phyloP scores from a whole-genome alignment of 1,140 invertebrate genomes.

The Drosophila tani region DNA sequence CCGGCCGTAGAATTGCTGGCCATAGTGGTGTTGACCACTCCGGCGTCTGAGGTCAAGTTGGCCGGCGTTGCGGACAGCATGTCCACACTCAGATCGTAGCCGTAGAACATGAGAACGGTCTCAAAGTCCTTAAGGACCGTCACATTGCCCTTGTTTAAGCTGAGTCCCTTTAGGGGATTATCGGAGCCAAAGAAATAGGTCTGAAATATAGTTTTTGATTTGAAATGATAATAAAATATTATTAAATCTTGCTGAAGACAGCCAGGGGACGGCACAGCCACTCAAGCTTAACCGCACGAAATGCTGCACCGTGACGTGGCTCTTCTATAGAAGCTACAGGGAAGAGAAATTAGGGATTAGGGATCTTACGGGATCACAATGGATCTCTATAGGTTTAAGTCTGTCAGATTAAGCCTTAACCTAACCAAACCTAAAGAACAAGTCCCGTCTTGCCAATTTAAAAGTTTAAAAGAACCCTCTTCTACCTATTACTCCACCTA shows the following conservation, averaged over 20 bases:
- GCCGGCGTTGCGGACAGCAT: slow-evolving; percentile 69
- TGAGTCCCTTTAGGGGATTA: slow-evolving; percentile 91
- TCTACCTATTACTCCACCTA: background rate
- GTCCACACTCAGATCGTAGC: slow-evolving; percentile 88
- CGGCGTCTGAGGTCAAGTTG: slow-evolving; percentile 37
- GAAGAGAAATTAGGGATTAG: too few species aligned
- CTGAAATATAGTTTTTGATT: slow-evolving; percentile 59
- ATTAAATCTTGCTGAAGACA: background rate
- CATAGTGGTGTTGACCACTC: slow-evolving; percentile 45
- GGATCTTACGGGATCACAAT: too few species aligned
- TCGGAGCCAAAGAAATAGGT: slow-evolving; percentile 92
- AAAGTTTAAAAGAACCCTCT: too few species aligned
- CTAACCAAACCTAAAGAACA: too few species aligned
- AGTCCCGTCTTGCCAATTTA: too few species aligned
- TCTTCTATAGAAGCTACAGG: too few species aligned
- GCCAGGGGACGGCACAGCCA: too few species aligned
- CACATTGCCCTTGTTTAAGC: slow-evolving; percentile 91
- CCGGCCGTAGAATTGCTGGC: slow-evolving; percentile 56
- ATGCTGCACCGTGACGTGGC: too few species aligned
- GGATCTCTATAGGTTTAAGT: too few species aligned
- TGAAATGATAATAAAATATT: background rate
- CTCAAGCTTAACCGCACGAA: too few species aligned
- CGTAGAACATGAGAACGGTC: slow-evolving; percentile 90
- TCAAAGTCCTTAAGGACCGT: slow-evolving; percentile 89
- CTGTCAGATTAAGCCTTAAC: too few species aligned